These are phyloP conservation scores for Blastobasis adustella DNA, from an alignment of 2,888 invertebrate genomes.

Conservation along the genomic window DNA sequence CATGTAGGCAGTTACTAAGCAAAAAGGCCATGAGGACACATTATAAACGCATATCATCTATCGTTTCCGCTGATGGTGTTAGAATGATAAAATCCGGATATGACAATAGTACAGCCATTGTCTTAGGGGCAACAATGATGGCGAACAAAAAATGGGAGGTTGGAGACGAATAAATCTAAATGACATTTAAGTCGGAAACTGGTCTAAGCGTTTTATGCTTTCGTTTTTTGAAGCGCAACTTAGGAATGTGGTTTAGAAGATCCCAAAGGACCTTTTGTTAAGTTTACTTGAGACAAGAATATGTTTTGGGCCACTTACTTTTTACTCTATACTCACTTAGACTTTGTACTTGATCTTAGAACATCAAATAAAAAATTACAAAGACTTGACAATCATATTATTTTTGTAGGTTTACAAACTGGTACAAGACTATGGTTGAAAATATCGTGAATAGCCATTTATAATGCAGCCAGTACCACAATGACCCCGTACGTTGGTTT, in stretches of 20 bases:
- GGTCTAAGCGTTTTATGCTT: conserved; percentile 27
- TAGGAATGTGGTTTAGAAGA: background rate
- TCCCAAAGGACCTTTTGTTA: background rate
- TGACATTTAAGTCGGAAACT: conserved; percentile 50
- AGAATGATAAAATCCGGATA: conserved; percentile 71
- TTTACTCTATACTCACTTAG: too few species aligned
- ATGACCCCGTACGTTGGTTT: too few species aligned
- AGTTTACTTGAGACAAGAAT: too few species aligned
- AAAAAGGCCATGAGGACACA: conserved; percentile 62
- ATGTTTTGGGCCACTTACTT: too few species aligned
- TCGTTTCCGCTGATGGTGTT: conserved; percentile 69
- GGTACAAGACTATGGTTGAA: too few species aligned
- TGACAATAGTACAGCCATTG: conserved; percentile 61
- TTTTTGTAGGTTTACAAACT: too few species aligned
- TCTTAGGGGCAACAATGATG: conserved; percentile 63
- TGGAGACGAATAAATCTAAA: conserved; percentile 65
- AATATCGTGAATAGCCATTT: too few species aligned
- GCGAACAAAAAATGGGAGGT: conserved; percentile 54
- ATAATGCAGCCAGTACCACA: too few species aligned
- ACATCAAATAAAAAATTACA: too few species aligned
- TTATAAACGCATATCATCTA: conserved; percentile 68
- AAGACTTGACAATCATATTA: too few species aligned
- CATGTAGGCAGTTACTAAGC: conserved; percentile 52
- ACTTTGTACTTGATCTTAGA: too few species aligned
- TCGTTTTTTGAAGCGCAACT: conserved; percentile 2